Evolutionary conservation across 2,888 invertebrate species (phyloP).

Genomic region (Melieria omissa): DNA sequence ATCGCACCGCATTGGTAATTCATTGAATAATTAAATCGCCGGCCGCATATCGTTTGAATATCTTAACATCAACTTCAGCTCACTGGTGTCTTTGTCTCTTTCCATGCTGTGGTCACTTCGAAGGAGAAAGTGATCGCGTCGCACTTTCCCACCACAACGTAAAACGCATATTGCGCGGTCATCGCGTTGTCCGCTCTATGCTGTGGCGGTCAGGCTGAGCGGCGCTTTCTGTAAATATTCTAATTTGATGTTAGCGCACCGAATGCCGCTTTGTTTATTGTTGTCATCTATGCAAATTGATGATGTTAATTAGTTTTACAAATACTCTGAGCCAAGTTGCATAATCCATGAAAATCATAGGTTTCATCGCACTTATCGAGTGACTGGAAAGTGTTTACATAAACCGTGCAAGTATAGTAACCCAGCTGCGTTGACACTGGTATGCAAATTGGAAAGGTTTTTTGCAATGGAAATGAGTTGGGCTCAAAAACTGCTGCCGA

Average conservation of each 20-base stretch:
- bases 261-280: not conserved
- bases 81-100: too few relatives aligned
- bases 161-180: not conserved
- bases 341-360: not conserved
- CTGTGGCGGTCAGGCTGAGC: not conserved
- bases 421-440: too few relatives aligned
- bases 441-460: too few relatives aligned
- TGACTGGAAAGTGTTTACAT: too few relatives aligned
- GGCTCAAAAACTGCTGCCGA: too few relatives aligned
- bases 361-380: too few relatives aligned
- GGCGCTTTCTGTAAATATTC: conserved; percentile 18
- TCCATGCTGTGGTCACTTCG: conserved; percentile 6
- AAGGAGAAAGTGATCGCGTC: conserved; percentile 24
- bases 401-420: too few relatives aligned
- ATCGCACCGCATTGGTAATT: too few relatives aligned
- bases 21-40: too few relatives aligned
- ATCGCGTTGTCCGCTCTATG: not conserved
- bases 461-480: too few relatives aligned
- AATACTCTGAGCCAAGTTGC: not conserved
- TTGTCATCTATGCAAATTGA: not conserved
- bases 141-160: not conserved
- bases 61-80: too few relatives aligned
- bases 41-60: too few relatives aligned
- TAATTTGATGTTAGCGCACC: not conserved
- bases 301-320: conserved; percentile 11